phyloP scores from a whole-genome alignment of 2,797 vertebrate genomes.

The Micrastur ruficollis region DNA sequence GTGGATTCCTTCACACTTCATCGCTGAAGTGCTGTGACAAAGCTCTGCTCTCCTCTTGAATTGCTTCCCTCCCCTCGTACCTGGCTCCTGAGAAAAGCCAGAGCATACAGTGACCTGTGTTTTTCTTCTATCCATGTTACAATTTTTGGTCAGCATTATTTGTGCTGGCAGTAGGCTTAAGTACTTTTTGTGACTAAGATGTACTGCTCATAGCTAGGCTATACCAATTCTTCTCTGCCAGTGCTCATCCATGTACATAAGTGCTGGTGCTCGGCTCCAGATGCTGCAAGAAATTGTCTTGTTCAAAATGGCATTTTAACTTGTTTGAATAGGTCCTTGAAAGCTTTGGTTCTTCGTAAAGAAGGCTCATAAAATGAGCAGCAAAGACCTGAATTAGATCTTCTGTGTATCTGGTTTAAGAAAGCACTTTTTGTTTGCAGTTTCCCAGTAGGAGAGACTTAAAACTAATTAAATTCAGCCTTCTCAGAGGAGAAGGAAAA shows the following conservation, averaged over 20 bases:
- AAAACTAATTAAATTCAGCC: constrained; percentile 29
- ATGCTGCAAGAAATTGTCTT: background rate
- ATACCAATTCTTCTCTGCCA: background rate
- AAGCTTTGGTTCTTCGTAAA: background rate
- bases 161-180: background rate
- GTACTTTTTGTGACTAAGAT: background rate
- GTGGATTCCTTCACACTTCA: background rate
- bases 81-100: background rate
- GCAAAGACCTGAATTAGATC: background rate
- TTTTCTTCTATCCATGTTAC: background rate
- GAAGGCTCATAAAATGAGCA: background rate
- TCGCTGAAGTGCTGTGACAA: background rate
- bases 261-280: background rate
- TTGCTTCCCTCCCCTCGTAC: background rate
- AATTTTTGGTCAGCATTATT: background rate
- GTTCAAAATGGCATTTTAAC: background rate
- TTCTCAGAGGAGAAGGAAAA: background rate
- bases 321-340: background rate
- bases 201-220: background rate
- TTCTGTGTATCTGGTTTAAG: background rate
- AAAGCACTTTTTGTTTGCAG: background rate
- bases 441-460: background rate
- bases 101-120: background rate
- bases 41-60: background rate
- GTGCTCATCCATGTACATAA: accelerated